phyloP scores from a whole-genome alignment of 1,140 invertebrate genomes.

The Scaptomyza graminum region DNA sequence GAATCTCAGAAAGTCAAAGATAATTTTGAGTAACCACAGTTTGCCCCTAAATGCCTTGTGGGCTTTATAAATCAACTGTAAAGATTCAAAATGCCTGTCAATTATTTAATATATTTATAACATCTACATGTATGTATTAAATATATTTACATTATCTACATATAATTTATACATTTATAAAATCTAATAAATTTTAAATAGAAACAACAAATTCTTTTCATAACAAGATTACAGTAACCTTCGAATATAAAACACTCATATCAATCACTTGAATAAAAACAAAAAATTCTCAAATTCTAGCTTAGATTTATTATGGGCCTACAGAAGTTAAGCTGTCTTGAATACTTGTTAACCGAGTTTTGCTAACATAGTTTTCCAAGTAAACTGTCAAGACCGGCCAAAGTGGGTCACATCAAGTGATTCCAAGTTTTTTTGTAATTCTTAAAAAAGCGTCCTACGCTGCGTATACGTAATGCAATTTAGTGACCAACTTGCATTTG shows the following conservation, averaged over 20 bases:
- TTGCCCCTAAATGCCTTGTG: too few species aligned
- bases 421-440: not conserved
- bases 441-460: not conserved
- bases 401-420: slow-evolving; percentile 23
- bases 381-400: not conserved
- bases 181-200: too few species aligned
- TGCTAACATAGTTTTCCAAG: not conserved
- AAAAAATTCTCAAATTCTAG: not conserved
- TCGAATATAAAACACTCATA: not conserved
- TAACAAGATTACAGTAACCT: not conserved
- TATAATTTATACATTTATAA: too few species aligned
- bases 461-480: slow-evolving; percentile 40
- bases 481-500: slow-evolving; percentile 1
- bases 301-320: not conserved
- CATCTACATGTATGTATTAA: too few species aligned
- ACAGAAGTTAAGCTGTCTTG: not conserved
- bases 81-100: too few species aligned
- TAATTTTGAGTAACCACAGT: too few species aligned
- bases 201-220: too few species aligned
- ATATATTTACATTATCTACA: too few species aligned
- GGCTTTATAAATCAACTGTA: too few species aligned
- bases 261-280: not conserved
- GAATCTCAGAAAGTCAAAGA: too few species aligned
- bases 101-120: too few species aligned
- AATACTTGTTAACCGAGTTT: not conserved